Base-by-base conservation (phyloP, 2,797 vertebrate genomes). In the Argyrosomus regius region DNA sequence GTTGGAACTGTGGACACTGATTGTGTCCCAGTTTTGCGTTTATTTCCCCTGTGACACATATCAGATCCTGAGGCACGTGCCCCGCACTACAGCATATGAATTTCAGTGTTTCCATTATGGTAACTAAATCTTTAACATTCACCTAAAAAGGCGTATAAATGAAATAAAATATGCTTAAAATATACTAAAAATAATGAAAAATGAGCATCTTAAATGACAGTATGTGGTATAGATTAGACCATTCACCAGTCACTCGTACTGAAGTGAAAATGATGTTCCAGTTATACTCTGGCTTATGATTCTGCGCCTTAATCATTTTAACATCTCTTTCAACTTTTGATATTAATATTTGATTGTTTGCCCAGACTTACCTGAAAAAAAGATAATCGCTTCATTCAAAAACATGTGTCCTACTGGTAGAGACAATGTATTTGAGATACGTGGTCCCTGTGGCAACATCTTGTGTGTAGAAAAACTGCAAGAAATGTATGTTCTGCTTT, bases 11-110 rank as follows among this genome's bases (percentile, higher is more conserved):
- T 35, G 49, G 20, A 28, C 59, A 70, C 17, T 60, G 52, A 56
- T 13, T 31, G 20, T 35, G 35, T 1, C 62, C n/a, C 5, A 17
- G 13, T 65, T 78, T 54, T 39, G 16, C 18, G 11, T 62, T 56
- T 57, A 28, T 57, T 56, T 24, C 18, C 41, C 54, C 41, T 46
- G 53, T 80, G 65, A 71, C 61, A 8, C 22, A 13, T 12, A 43
- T 60, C 28, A 35, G 26, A 60, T 31, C 49, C 64, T 43, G 35
- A 77, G 31, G 18, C 39, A 24, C 28, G 28, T 60, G 20, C 26
- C 7, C 14, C 53, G 28, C 13, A 22, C 10, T 39, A 46, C n/a
- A 22, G 14, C 59, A 11, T 48, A 11, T 58, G 1, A 70, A 46
- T 22, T 10, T 28, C 60, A 54, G 3, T 4, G 2, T 35, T 20